Conservation (phyloP, 2,888 invertebrate genomes). For the Osedax fenrisi region DNA sequence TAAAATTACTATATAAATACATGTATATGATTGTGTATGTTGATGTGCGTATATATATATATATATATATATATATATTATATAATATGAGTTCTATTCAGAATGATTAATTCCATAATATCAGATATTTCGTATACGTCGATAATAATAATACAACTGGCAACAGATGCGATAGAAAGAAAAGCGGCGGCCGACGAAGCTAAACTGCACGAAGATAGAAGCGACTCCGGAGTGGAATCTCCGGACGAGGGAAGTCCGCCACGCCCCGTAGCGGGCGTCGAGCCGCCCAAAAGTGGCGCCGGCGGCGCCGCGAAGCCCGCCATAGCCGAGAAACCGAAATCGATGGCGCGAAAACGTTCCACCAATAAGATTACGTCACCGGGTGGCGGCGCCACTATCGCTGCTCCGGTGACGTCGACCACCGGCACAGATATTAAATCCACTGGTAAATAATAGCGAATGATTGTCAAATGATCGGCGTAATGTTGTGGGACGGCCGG, state of each 20-base stretch:
- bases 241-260: background rate
- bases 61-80: background rate
- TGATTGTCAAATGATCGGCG: too few species aligned
- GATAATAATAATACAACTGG: too few species aligned
- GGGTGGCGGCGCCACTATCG: too few species aligned
- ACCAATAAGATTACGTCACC: background rate
- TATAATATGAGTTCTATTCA: too few species aligned
- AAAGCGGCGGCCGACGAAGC: conserved; percentile 6
- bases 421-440: too few species aligned
- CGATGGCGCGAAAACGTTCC: background rate
- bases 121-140: too few species aligned
- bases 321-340: background rate
- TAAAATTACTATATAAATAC: too few species aligned
- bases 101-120: too few species aligned
- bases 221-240: conserved; percentile 12
- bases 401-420: too few species aligned
- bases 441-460: too few species aligned
- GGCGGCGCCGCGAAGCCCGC: background rate
- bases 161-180: conserved; percentile 9
- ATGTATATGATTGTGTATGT: background rate
- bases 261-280: background rate
- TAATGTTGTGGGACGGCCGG: too few species aligned
- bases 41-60: background rate
- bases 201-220: background rate
- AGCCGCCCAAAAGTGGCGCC: background rate